phyloP scores from a whole-genome alignment of 1,140 invertebrate genomes.

The Drosophila bocqueti region DNA sequence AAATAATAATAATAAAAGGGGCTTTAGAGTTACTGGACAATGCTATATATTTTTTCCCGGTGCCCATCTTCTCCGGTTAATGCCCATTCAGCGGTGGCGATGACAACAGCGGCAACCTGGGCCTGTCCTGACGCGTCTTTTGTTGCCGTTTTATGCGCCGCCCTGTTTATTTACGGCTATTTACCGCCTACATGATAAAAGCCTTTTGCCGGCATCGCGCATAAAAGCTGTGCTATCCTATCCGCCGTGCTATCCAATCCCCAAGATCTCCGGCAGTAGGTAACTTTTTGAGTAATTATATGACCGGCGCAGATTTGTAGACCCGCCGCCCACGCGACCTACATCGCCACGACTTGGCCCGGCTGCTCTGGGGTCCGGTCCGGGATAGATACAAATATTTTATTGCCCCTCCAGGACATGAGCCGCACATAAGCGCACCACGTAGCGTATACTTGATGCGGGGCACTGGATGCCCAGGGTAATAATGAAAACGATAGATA shows the following conservation, averaged over 20 bases:
- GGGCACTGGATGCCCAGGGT: slow-evolving; percentile 37
- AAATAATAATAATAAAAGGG: neutral
- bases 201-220: slow-evolving; percentile 62
- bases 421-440: slow-evolving; percentile 48
- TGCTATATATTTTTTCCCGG: slow-evolving; percentile 7
- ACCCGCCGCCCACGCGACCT: slow-evolving; percentile 46
- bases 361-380: slow-evolving; percentile 1
- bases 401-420: slow-evolving; percentile 79
- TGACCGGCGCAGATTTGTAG: slow-evolving; percentile 64
- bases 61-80: slow-evolving; percentile 23
- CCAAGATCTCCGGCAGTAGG: slow-evolving; percentile 29
- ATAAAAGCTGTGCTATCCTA: slow-evolving; percentile 46
- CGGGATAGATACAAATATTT: slow-evolving; percentile 80
- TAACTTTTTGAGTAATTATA: slow-evolving; percentile 80
- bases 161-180: slow-evolving; percentile 77
- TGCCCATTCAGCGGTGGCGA: slow-evolving; percentile 44
- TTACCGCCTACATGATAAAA: slow-evolving; percentile 81
- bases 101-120: slow-evolving; percentile 65
- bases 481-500: slow-evolving; percentile 81
- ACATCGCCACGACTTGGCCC: slow-evolving; percentile 1
- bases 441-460: slow-evolving; percentile 61
- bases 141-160: slow-evolving; percentile 68
- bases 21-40: too few relatives aligned
- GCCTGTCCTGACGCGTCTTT: slow-evolving; percentile 37
- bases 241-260: slow-evolving; percentile 26